Evolutionary conservation across 2,888 invertebrate species (phyloP), one percentile per base, ranked within the genome.

Genomic region (Miltochrista miniata): DNA sequence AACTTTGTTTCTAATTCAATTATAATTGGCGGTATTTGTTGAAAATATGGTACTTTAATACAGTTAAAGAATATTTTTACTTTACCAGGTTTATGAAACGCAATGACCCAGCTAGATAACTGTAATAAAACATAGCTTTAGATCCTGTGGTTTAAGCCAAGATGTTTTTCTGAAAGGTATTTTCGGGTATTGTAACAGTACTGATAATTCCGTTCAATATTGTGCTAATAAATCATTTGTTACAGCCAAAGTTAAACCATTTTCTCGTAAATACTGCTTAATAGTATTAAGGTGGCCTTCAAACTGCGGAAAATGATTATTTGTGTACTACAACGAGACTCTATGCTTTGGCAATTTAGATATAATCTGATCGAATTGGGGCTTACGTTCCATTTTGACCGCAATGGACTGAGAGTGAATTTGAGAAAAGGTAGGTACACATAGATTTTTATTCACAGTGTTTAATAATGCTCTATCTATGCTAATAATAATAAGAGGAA

Each of bases 211-310:
- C 11, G 30, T 41, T 41, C 10, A 40, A 30, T 47, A 35, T 15
- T 42, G 33, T 43, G 12, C 15, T 34, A 37, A 49, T 49, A 44
- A 44, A 44, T 49, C 39, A 44, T 15, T 40, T 39, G 24, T 43
- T 38, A 48, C 43, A 38, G 37, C 44, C 39, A 39, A 49, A 49
- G 38, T 49, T 49, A 10, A 39, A 38, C 34, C 44, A 44, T 49
- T 44, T 33, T 39, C 39, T 39, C 34, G 31, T 33, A 8, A 42
- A 11, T 36, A 37, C 42, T 15, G 36, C 42, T 33, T 31, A 24
- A 33, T 29, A 33, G 7, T 18, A 42, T 42, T 37, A 37, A 11
- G 36, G 33, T 48, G 37, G 37, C 48, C 42, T 31, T 11, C 10
- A 11, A 43, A 43, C 24, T 36, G 33, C n/a, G 24, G 31, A 43